Percentiles rank a stretch among this genome's conserved stretches.
Conservation (phyloP, 2,888 invertebrate species). For the Ecliptopera silaceata region DNA sequence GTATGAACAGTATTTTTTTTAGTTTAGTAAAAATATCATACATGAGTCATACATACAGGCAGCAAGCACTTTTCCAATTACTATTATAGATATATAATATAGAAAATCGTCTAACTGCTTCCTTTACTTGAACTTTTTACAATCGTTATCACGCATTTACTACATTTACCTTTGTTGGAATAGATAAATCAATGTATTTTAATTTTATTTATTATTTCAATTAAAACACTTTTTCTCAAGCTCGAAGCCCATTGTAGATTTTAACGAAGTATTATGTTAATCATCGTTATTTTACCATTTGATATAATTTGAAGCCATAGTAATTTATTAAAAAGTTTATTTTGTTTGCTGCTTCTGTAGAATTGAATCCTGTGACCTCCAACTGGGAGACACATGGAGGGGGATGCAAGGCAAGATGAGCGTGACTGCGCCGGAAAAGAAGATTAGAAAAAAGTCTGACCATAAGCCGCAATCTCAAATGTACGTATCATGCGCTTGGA, state of each 20-base stretch:
- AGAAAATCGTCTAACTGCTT: constrained; percentile 46
- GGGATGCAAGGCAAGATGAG: constrained; percentile 94
- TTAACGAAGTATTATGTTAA: constrained; percentile 28
- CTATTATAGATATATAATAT: not conserved
- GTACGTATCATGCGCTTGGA: constrained; percentile 77
- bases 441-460: constrained; percentile 88
- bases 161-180: constrained; percentile 32
- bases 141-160: constrained; percentile 35
- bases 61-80: constrained; percentile 17
- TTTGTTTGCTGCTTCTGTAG: constrained; percentile 85
- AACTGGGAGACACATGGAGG: constrained; percentile 86
- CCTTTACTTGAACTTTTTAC: constrained; percentile 35
- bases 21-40: constrained; percentile 41
- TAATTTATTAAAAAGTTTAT: constrained; percentile 67
- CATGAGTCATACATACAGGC: constrained; percentile 52
- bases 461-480: constrained; percentile 87
- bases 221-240: constrained; percentile 15
- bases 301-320: constrained; percentile 45
- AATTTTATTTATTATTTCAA: constrained; percentile 2
- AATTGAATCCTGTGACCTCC: constrained; percentile 96
- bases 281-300: constrained; percentile 41
- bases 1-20: constrained; percentile 38
- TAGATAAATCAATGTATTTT: constrained; percentile 20
- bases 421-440: constrained; percentile 87
- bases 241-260: constrained; percentile 35